Base-by-base conservation (phyloP, 1,140 invertebrate genomes). In the Procambarus clarkii region DNA sequence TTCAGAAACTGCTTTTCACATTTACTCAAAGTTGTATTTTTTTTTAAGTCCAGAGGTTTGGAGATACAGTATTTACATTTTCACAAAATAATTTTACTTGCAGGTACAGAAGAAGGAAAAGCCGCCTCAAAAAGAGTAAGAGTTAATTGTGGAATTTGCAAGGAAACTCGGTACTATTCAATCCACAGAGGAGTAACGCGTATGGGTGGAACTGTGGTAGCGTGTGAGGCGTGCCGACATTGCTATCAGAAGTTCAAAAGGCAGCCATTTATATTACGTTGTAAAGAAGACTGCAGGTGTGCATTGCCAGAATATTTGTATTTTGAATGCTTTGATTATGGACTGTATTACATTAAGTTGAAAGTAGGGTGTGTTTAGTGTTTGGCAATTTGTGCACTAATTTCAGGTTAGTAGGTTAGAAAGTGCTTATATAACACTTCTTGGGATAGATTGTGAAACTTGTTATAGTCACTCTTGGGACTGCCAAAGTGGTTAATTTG, bases 161-260 rank as follows among this genome's bases (percentile, higher is more conserved):
- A 91, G 48, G 83, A 91, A 60, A 91, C 45, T 48, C 71, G 89
- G n/a, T 91, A 85, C 50, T 91, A 91, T 44, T 91, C 89, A n/a
- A 84, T 91, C n/a, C 83, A 91, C 45, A 71, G 89, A 50, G 89
- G 89, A 44, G 89, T 91, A 45, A 91, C 89, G 9, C 81, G 82
- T 15, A 79, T 91, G 58, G 89, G 69, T 21, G 82, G 89, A 64
- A 45, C 64, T 9, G 76, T 91, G 8, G 9, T 91, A 45, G 89
- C 89, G 11, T 91, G 89, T 44, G 89, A 91, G 45, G 89, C 89
- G 13, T 91, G 89, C 45, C 81, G 89, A 11, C 89, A 91, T 71
- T 91, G 54, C 7, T 91, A 91, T 78, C 89, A 91, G 74, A 91
- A 91, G 64, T 91, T 91, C 60, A 91, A 91, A 21, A 77, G 89